Base-by-base conservation (phyloP, 2,888 invertebrate genomes). In the Mesorhabditis spiculigera region DNA sequence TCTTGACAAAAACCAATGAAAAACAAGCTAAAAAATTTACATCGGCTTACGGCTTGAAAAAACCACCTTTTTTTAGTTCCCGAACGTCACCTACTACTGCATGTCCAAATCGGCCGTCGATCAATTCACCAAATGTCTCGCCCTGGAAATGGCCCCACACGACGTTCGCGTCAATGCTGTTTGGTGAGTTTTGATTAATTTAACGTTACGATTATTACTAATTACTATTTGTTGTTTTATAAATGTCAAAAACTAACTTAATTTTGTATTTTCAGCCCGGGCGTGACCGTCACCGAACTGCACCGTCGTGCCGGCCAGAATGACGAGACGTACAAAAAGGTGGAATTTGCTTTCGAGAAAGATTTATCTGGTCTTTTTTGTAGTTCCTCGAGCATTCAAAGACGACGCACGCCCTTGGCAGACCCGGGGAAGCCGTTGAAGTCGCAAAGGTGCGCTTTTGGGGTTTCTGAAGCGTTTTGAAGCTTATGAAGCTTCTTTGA, bases 41-140 rank as follows among this genome's bases (percentile, higher is more conserved):
- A n/a, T n/a, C 5, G 44, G 43, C 10, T 63, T 62, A n/a, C n/a
- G n/a, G n/a, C n/a, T n/a, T n/a, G n/a, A n/a, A 50, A n/a, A 50
- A 50, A 50, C n/a, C 58, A 10, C n/a, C n/a, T n/a, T 3, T 50
- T 69, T 82, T 69, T 75, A 88, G 63, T 95, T 95, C 86, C 91
- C 94, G 2, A 92, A 92, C 8, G 92, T 95, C 0, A 87, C 95
- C 65, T 92, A 94, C 0, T 97, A 97, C 86, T 86, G 86, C 78
- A 91, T 96, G 86, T 94, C 94, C 0, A 97, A 97, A 88, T 90
- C 93, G 65, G 92, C 94, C 28, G 89, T 96, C 0, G 96, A 97
- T 87, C 95, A 96, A 86, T 91, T 97, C 76, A 97, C 96, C 0
- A 90, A 92, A 80, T 95, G 94, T 87, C 90, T 92, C 4, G 95